phyloP scores from a whole-genome alignment of 1,140 invertebrate species.

The Drosophila lini region DNA sequence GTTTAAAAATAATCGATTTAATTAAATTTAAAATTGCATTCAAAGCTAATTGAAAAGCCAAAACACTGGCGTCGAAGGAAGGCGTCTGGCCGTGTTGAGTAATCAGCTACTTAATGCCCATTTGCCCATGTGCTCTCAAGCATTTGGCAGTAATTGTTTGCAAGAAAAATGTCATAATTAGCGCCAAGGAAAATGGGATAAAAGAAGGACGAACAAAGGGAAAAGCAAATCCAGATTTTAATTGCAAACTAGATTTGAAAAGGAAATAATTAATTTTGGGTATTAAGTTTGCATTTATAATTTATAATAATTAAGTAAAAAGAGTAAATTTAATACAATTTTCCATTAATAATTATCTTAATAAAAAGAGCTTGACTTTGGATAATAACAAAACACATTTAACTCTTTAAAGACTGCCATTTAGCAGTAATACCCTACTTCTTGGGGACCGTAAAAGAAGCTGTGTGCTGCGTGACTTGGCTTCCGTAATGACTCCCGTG shows the following conservation, averaged over 20 bases:
- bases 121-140: conserved; percentile 56
- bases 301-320: too few relatives aligned
- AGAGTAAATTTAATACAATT: not conserved
- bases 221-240: not conserved
- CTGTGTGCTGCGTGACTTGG: conserved; percentile 14
- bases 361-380: not conserved
- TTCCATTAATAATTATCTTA: not conserved
- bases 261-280: not conserved
- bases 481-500: conserved; percentile 26
- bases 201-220: conserved; percentile 18
- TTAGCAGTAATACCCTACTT: conserved; percentile 7
- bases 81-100: conserved; percentile 18
- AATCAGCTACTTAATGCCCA: conserved; percentile 61
- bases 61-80: conserved; percentile 21
- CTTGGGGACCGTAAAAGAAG: conserved; percentile 10
- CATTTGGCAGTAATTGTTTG: conserved; percentile 75
- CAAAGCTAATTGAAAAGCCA: conserved; percentile 38
- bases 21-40: conserved; percentile 58
- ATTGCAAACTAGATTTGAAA: not conserved
- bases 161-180: conserved; percentile 66
- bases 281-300: too few relatives aligned
- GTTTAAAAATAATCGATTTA: conserved; percentile 69
- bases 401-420: conserved; percentile 19
- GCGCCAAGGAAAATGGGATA: conserved; percentile 31
- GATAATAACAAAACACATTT: not conserved